phyloP scores from a whole-genome alignment of 2,797 vertebrate genomes.

The Cyprinodon diabolis region DNA sequence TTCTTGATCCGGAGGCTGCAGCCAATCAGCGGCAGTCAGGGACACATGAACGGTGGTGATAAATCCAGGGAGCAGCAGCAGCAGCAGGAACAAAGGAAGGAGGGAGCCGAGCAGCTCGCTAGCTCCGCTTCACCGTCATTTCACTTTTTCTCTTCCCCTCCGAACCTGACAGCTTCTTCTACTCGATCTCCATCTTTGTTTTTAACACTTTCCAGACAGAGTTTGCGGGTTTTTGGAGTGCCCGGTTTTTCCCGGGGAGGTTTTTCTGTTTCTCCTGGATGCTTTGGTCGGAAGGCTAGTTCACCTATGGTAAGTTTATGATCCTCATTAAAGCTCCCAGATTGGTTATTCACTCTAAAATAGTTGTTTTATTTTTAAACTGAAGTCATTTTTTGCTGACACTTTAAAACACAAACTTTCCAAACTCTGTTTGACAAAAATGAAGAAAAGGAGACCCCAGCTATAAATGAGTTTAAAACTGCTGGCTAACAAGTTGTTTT shows the following conservation, averaged over 20 bases:
- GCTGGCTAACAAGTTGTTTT: not conserved
- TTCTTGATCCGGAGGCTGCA: slow-evolving; percentile 64
- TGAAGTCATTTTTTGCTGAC: not conserved
- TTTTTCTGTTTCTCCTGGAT: slow-evolving; percentile 13
- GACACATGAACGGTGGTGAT: slow-evolving; percentile 64
- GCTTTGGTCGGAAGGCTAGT: slow-evolving; percentile 22
- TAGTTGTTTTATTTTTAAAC: not conserved
- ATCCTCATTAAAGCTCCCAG: not conserved
- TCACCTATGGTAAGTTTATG: slow-evolving; percentile 26
- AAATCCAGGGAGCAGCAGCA: slow-evolving; percentile 44
- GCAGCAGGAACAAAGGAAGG: slow-evolving; percentile 72
- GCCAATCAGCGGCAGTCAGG: slow-evolving; percentile 75
- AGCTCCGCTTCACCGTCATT: not conserved
- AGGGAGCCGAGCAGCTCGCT: slow-evolving; percentile 22
- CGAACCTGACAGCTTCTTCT: not conserved
- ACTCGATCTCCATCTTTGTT: not conserved
- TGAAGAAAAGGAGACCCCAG: not conserved
- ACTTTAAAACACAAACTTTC: slow-evolving; percentile 43
- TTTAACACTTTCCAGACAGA: not conserved
- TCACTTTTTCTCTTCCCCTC: not conserved
- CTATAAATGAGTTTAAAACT: not conserved
- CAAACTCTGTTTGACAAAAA: not conserved
- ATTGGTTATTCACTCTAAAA: not conserved
- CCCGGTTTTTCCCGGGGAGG: slow-evolving; percentile 16
- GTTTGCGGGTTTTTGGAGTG: not conserved